phyloP scores from a whole-genome alignment of 2,888 invertebrate species.

The Syritta pipiens region DNA sequence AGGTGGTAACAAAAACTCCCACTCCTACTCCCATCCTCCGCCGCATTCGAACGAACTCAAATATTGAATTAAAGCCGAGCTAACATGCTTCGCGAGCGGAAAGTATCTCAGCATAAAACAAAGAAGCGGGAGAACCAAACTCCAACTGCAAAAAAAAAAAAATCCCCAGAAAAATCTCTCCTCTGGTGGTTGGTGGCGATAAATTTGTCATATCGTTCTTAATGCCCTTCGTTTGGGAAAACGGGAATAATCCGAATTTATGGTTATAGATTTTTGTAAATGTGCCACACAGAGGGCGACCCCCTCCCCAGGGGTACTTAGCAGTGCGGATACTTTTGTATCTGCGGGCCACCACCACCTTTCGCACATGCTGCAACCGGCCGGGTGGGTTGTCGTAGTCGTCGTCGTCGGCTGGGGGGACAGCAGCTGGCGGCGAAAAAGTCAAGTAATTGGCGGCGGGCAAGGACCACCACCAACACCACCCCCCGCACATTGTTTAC shows the following conservation, averaged over 20 bases:
- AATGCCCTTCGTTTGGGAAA: conserved; percentile 72
- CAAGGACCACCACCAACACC: conserved; percentile 45
- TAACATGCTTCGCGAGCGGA: conserved; percentile 5
- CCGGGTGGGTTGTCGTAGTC: conserved; percentile 9
- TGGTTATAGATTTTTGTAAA: conserved; percentile 72
- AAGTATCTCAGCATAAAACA: conserved; percentile 46
- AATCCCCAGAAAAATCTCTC: conserved; percentile 29
- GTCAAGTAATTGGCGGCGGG: conserved; percentile 62
- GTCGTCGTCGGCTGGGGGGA: conserved; percentile 3
- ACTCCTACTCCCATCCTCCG: no score
- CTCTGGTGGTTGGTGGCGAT: conserved; percentile 70
- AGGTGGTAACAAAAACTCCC: no score
- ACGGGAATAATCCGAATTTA: conserved; percentile 72
- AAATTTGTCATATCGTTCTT: conserved; percentile 76
- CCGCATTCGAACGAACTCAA: conserved; percentile 67
- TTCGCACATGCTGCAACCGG: conserved; percentile 67
- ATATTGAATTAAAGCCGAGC: conserved; percentile 59
- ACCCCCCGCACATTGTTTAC: conserved; percentile 67
- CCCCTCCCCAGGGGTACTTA: conserved; percentile 47
- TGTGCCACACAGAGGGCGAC: conserved; percentile 65
- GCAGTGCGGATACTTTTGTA: conserved; percentile 46
- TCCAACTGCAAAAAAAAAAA: conserved; percentile 1
- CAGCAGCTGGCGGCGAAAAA: conserved; percentile 42
- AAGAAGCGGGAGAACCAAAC: conserved; percentile 11
- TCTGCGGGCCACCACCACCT: conserved; percentile 51